Evolutionary conservation across 2,888 invertebrate species (phyloP), one percentile per base, ranked within the genome.

Genomic region (Polyommatus icarus): DNA sequence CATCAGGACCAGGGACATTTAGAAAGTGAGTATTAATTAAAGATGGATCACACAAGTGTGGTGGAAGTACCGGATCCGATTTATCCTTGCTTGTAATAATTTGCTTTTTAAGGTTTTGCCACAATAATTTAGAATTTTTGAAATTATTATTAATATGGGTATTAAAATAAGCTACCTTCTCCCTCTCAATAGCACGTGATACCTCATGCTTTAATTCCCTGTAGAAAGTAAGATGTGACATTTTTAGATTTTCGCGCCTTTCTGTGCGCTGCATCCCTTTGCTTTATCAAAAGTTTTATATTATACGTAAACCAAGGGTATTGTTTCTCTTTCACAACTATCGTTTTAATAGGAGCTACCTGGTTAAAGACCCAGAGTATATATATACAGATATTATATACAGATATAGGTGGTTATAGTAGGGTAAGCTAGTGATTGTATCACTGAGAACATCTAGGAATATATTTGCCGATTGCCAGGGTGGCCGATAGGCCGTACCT

Each of bases 401-500:
- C 8, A 71, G 5, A 32, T 15, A 18, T 8, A 36, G 10, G 18
- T 4, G 18, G 10, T 73, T 50, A 10, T 40, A 40, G n/a, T 40
- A 32, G 6, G 40, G 46, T 24, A 73, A 73, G 18, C n/a, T 36
- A 18, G 3, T 10, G 36, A 73, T 73, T 36, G n/a, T 73, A 8
- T 73, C 73, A 6, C 40, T 73, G 18, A 73, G 46, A 20, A 12
- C 73, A 8, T 73, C 73, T 20, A 40, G n/a, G 18, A 73, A 73
- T 7, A 24, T 18, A 15, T 40, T 50, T 6, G 36, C 50, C 12
- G 75, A 46, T 10, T 78, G 20, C 80, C 80, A 80, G 15, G 76
- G 80, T 10, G 80, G 80, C 3, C 79, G 71, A 20, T 80, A 80
- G 6, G 79, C 54, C 24, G 54, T 29, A 24, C 20, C 32, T 40